Conservation (phyloP, 2,888 invertebrate genomes). For the Dendrolimus pini region DNA sequence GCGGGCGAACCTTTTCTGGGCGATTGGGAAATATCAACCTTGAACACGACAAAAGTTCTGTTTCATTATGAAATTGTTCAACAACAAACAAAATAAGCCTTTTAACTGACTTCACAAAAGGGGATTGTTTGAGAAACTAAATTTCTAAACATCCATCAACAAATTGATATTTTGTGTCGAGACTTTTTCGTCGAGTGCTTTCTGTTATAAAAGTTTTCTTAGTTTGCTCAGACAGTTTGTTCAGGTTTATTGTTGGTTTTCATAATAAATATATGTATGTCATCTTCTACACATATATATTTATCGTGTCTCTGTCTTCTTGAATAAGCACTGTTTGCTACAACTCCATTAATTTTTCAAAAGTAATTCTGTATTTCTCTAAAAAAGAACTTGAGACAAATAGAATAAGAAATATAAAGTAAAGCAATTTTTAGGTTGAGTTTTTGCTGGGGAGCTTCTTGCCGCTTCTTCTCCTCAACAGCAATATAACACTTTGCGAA, state of each 20-base stretch:
- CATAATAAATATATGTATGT: no score
- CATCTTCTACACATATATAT: no score
- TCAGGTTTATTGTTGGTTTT: neutral
- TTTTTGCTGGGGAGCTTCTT: no score
- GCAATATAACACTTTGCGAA: no score
- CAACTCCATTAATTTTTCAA: no score
- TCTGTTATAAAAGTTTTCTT: neutral
- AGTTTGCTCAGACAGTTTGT: neutral
- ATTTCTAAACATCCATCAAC: neutral
- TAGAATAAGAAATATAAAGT: no score
- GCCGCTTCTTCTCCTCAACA: no score
- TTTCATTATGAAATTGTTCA: neutral
- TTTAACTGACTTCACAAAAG: neutral
- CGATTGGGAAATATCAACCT: neutral
- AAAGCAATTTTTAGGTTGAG: no score
- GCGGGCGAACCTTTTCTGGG: neutral
- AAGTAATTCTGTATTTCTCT: no score
- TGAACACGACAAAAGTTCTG: neutral
- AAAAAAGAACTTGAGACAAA: no score
- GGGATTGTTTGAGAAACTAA: neutral
- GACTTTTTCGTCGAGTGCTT: neutral
- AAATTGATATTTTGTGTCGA: neutral
- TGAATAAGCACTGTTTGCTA: no score
- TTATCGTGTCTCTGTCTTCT: no score
- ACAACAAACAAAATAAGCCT: neutral